Percentiles rank a stretch among this genome's conserved stretches.
phyloP scores from a whole-genome alignment of 92 coral and sea anemone genomes.

The Porites evermanni region DNA sequence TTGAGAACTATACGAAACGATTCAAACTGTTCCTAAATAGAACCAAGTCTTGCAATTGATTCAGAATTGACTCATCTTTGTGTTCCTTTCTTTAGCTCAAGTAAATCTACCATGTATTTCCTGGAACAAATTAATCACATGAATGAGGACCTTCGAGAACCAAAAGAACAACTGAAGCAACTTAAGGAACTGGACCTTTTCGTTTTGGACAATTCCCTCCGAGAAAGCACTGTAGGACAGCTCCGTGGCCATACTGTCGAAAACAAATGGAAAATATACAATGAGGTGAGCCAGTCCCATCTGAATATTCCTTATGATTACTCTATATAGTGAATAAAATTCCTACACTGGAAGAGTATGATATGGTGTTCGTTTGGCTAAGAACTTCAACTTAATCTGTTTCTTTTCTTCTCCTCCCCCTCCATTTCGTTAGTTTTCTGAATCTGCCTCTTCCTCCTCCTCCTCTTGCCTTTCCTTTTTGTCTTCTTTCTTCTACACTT shows the following conservation, averaged over 20 bases:
- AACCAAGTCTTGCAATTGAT: no score
- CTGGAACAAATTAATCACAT: constrained; percentile 36
- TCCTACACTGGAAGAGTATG: not conserved
- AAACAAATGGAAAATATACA: constrained; percentile 82
- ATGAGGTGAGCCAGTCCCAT: constrained; percentile 41
- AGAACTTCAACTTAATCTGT: no score
- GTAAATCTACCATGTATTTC: not conserved
- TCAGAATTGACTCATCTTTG: not conserved
- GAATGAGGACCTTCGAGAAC: constrained; percentile 14
- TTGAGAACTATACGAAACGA: no score
- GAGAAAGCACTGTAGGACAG: constrained; percentile 88
- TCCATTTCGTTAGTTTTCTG: no score
- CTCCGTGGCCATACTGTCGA: constrained; percentile 82
- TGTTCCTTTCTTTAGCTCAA: not conserved
- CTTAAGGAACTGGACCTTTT: constrained; percentile 58
- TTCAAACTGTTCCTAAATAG: no score
- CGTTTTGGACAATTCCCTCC: constrained; percentile 85
- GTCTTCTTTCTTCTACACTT: no score
- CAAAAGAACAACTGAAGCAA: constrained; percentile 25
- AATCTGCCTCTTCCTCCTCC: no score
- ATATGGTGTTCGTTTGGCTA: no score
- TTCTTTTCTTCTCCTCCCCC: no score
- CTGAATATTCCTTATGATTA: not conserved
- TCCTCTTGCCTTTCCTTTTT: no score
- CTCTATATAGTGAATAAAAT: not conserved